Conservation (phyloP, 2,113 vertebrate species). For the Urocitellus parryii region DNA sequence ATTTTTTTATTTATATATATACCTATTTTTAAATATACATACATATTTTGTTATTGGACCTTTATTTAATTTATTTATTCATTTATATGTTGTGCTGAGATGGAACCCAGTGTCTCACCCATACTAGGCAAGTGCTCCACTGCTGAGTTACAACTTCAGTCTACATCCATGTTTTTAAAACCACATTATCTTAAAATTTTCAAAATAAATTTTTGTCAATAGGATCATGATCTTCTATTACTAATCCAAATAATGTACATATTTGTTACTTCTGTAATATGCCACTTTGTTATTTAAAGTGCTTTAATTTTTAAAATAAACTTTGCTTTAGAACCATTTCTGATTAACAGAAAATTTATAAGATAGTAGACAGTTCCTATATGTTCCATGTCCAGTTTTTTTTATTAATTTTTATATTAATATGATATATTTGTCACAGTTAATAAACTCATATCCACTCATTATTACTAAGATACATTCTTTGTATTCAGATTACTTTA, state of each 20-base stretch:
- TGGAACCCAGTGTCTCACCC: no score
- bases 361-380: not conserved
- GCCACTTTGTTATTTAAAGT: not conserved
- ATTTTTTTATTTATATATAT: not conserved
- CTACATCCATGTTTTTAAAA: not conserved
- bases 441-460: not conserved
- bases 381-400: not conserved
- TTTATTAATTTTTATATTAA: not conserved
- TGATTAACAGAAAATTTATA: not conserved
- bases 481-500: not conserved
- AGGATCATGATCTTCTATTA: constrained; percentile 7
- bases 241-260: not conserved
- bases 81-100: not conserved
- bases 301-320: constrained; percentile 23
- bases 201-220: not conserved
- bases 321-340: not conserved
- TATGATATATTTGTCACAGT: not conserved
- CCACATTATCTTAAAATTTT: not conserved
- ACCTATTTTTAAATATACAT: not conserved
- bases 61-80: not conserved
- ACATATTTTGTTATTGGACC: not conserved
- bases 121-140: no score
- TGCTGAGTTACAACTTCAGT: no score
- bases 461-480: not conserved
- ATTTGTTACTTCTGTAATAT: not conserved